These are phyloP conservation scores for Ormyrus nitidulus DNA, from an alignment of 2,888 invertebrate genomes.

Conservation along the genomic window DNA sequence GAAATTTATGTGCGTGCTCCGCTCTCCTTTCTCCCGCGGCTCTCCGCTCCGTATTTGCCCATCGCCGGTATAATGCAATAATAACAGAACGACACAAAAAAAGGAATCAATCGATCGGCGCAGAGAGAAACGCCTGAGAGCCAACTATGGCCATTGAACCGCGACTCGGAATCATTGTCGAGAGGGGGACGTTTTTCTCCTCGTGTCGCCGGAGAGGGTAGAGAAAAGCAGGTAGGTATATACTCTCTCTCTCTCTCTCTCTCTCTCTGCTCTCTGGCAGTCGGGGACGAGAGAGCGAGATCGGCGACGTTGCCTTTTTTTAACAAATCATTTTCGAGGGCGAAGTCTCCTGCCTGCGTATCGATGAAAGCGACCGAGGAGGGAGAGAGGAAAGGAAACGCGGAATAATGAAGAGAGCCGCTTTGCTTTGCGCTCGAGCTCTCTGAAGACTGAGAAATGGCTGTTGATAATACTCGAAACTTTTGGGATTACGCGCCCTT, in stretches of 20 bases:
- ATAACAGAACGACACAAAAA: conserved; percentile 27
- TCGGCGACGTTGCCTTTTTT: conserved; percentile 29
- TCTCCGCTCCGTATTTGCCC: not conserved
- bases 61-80: conserved; percentile 30
- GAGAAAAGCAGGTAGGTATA: conserved; percentile 10
- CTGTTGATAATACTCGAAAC: conserved; percentile 45
- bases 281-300: not conserved
- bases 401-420: conserved; percentile 48
- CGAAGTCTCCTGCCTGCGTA: conserved; percentile 4
- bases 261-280: not conserved
- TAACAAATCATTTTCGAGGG: conserved; percentile 50
- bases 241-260: not conserved
- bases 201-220: conserved; percentile 16
- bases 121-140: conserved; percentile 36
- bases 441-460: conserved; percentile 48
- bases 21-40: too few species aligned
- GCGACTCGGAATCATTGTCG: conserved; percentile 53
- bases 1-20: conserved; percentile 25
- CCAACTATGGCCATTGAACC: conserved; percentile 51
- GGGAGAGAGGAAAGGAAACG: conserved; percentile 14
- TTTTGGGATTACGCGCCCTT: conserved; percentile 23
- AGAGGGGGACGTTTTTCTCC: conserved; percentile 17
- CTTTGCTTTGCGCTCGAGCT: not conserved
- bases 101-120: conserved; percentile 53
- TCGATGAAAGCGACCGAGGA: conserved; percentile 27